Evolutionary conservation across 2,888 invertebrate species (phyloP).

Genomic region (Hyposoter dolosus): DNA sequence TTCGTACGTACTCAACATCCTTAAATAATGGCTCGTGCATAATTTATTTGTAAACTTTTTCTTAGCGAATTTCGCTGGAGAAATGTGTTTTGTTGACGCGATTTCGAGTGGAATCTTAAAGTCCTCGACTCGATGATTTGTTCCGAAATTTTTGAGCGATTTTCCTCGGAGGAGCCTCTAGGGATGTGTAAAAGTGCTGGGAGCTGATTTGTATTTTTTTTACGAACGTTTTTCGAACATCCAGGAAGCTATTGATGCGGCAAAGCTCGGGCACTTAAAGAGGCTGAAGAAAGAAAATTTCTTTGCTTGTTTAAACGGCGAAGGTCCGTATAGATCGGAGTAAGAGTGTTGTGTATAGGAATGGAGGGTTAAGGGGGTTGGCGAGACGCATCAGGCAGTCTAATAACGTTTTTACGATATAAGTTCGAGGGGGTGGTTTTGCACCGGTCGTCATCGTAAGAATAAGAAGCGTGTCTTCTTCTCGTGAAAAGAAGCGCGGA

Average conservation of each 20-base stretch:
- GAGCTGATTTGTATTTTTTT: conserved; percentile 70
- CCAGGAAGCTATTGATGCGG: conserved; percentile 69
- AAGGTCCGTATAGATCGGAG: conserved; percentile 35
- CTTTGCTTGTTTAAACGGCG: conserved; percentile 82
- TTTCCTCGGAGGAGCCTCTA: neutral
- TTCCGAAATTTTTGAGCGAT: neutral
- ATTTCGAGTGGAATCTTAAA: neutral
- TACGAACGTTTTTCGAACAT: conserved; percentile 68
- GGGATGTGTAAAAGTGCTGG: conserved; percentile 33
- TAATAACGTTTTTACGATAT: conserved; percentile 84
- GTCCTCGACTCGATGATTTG: neutral
- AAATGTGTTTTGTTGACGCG: neutral
- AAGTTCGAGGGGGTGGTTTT: conserved; percentile 81
- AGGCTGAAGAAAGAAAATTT: conserved; percentile 78
- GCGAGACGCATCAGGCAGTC: conserved; percentile 68
- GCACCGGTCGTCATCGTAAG: conserved; percentile 75
- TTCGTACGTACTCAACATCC: too few relatives aligned
- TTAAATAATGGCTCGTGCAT: neutral
- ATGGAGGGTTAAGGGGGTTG: conserved; percentile 29
- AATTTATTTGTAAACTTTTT: too few relatives aligned
- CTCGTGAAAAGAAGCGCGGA: conserved; percentile 19
- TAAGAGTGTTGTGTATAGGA: conserved; percentile 34
- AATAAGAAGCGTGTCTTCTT: conserved; percentile 55
- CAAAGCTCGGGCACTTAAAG: conserved; percentile 71
- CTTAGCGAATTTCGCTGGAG: neutral